Evolutionary conservation across 2,113 vertebrate genomes (phyloP), one percentile per base, ranked within the genome.

Genomic region (Podiceps cristatus): DNA sequence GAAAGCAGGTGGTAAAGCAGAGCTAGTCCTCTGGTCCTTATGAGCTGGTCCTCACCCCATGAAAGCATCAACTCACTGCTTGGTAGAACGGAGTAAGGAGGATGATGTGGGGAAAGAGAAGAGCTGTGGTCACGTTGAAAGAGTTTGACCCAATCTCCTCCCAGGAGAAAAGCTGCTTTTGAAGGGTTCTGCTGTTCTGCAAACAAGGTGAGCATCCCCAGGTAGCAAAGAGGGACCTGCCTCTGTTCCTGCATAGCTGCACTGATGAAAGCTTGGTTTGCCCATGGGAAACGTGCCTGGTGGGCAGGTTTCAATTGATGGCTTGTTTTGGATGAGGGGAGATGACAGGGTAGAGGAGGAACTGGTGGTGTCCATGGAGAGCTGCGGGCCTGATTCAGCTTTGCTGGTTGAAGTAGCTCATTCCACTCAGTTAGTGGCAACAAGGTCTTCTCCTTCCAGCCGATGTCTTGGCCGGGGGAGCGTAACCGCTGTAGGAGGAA

Each of bases 261-360:
- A 35, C 16, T 0, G 0, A 9, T 7, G 19, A 3, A 7, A 15
- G 20, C 7, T 72, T 18, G 17, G 24, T 28, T 13, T 69, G 29
- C 23, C 47, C 5, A 2, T 7, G 31, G 60, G n/a, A 58, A 79
- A 94, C 0, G 0, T 13, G 20, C 25, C 40, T 11, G 33, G 19
- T 20, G 40, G 67, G 60, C 22, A 35, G 2, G 10, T 62, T 60
- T 45, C 22, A 60, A 2, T 0, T 2, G 3, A 3, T 22, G 20
- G 25, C 35, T 63, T 49, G 29, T 4, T 88, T 33, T n/a, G 75
- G 50, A 1, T 42, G 42, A 50, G 33, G 44, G 31, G 31, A n/a
- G 22, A 4, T 37, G 35, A 28, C 3, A 2, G 33, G 18, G 29
- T 5, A 5, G 44, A 31, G 13, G 11, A 7, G 27, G 60, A 83